These are phyloP conservation scores for Tiliqua scincoides DNA, from an alignment of 2,113 vertebrate genomes.

Conservation along the genomic window DNA sequence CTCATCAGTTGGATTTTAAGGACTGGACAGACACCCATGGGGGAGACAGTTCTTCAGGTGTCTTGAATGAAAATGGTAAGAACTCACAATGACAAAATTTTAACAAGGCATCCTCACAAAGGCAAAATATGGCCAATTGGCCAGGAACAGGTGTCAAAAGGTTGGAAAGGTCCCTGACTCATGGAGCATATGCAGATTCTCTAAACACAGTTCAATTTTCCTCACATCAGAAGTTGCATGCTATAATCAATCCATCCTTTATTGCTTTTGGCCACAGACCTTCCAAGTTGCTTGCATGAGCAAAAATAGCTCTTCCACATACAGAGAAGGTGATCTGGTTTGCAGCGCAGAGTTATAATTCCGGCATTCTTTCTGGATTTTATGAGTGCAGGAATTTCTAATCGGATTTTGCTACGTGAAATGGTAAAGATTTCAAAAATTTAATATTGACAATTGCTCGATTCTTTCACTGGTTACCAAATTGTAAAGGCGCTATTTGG, in stretches of 20 bases:
- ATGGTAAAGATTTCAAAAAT: constrained; percentile 53
- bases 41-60: too few relatives aligned
- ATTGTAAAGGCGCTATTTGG: constrained; percentile 11
- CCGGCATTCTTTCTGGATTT: constrained; percentile 70
- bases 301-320: constrained; percentile 57
- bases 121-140: too few relatives aligned
- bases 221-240: constrained; percentile 55
- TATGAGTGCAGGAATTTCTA: constrained; percentile 61
- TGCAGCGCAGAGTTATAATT: constrained; percentile 49
- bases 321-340: not conserved
- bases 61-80: too few relatives aligned
- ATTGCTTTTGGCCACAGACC: too few relatives aligned
- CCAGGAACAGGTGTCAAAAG: too few relatives aligned
- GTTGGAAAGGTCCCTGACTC: not conserved
- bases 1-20: too few relatives aligned
- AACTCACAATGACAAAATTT: too few relatives aligned
- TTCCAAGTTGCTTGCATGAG: constrained; percentile 64
- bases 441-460: constrained; percentile 2
- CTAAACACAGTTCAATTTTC: constrained; percentile 41
- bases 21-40: too few relatives aligned
- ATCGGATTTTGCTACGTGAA: constrained; percentile 66
- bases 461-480: not conserved
- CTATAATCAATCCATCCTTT: not conserved
- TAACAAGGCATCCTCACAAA: too few relatives aligned
- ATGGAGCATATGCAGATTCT: constrained; percentile 23